These are phyloP conservation scores for Myotis yumanensis DNA, from an alignment of 2,113 vertebrate species.

Conservation along the genomic window DNA sequence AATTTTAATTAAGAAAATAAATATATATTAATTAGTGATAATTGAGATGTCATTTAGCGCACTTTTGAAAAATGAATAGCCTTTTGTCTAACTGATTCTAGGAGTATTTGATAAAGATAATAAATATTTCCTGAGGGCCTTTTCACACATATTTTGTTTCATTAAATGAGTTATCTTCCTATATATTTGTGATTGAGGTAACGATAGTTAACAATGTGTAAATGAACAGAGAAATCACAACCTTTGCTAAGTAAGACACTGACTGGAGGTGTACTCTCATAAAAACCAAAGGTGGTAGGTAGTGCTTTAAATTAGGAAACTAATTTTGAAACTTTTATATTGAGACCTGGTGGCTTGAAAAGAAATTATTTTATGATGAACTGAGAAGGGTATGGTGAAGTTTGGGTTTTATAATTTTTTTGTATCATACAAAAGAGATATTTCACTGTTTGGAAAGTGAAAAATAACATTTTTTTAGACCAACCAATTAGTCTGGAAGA, in stretches of 20 bases:
- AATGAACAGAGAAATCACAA: background rate
- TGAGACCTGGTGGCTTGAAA: background rate
- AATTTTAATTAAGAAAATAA: constrained; percentile 42
- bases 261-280: background rate
- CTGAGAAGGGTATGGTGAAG: background rate
- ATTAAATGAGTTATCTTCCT: background rate
- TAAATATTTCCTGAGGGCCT: background rate
- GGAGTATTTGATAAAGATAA: constrained; percentile 12
- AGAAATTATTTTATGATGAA: constrained; percentile 14
- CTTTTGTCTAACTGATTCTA: background rate
- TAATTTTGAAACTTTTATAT: constrained; percentile 4
- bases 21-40: background rate
- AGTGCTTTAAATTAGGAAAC: constrained; percentile 24
- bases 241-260: background rate
- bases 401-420: constrained; percentile 11
- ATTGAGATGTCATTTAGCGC: background rate
- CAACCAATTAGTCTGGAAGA: background rate
- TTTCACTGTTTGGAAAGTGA: background rate
- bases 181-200: background rate
- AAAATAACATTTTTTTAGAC: constrained; percentile 12
- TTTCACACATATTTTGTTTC: constrained; percentile 6
- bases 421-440: background rate
- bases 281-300: background rate
- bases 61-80: constrained; percentile 10
- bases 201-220: background rate